Conservation (phyloP, 2,113 vertebrate species). For the Mungos mungo region DNA sequence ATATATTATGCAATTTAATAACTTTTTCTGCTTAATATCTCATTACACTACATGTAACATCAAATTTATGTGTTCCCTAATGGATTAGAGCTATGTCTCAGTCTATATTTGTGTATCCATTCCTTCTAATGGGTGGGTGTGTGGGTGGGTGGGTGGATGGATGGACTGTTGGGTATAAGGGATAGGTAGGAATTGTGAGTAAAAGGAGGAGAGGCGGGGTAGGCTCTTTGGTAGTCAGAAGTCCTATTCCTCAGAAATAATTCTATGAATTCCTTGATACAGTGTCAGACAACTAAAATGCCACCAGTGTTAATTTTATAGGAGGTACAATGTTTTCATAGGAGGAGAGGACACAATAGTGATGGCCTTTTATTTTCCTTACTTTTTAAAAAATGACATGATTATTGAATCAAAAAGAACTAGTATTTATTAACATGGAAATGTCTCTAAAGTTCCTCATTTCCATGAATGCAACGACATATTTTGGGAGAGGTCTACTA, state of each 20-base stretch:
- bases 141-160: not conserved
- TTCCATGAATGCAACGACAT: not conserved
- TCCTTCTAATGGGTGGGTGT: not conserved
- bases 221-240: not conserved
- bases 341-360: not conserved
- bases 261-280: not conserved
- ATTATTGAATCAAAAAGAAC: not conserved
- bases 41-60: not conserved
- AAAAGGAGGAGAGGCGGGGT: not conserved
- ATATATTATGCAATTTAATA: slow-evolving; percentile 45
- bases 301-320: not conserved
- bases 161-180: not conserved
- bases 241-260: not conserved
- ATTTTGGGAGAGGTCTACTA: not conserved
- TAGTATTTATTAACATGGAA: not conserved
- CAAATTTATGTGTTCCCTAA: not conserved
- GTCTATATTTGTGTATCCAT: not conserved
- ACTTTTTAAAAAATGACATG: slow-evolving; percentile 1
- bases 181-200: not conserved
- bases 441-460: not conserved
- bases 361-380: not conserved
- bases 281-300: not conserved
- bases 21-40: slow-evolving; percentile 5
- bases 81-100: not conserved
- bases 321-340: not conserved